Conservation (phyloP, 2,113 vertebrate species). For the Amia ocellicauda region DNA sequence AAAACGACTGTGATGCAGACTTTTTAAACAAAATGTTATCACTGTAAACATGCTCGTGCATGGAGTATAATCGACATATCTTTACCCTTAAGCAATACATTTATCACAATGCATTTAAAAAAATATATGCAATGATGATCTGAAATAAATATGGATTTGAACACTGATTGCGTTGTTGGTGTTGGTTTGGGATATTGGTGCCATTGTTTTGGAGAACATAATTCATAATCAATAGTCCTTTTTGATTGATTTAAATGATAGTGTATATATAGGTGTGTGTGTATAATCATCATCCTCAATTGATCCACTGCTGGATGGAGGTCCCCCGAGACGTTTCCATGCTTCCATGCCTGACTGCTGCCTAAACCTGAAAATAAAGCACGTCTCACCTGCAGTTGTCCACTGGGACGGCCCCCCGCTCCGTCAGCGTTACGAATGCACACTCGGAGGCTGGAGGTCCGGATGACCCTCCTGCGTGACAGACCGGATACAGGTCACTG, state of each 20-base stretch:
- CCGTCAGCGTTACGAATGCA: too few species aligned
- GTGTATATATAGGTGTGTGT: background rate
- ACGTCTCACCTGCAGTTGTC: too few species aligned
- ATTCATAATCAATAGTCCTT: background rate
- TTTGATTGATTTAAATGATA: too few species aligned
- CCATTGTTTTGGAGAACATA: background rate
- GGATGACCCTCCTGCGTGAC: too few species aligned
- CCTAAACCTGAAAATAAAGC: too few species aligned
- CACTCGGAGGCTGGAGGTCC: too few species aligned
- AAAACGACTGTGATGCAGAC: constrained; percentile 42
- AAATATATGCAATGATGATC: constrained; percentile 51
- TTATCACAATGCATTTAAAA: constrained; percentile 23
- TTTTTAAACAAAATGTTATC: constrained; percentile 28
- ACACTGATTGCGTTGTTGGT: background rate
- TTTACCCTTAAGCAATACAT: constrained; percentile 43
- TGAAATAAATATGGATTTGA: constrained; percentile 31
- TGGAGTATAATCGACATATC: constrained; percentile 19
- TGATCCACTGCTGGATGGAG: too few species aligned
- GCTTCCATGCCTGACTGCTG: too few species aligned
- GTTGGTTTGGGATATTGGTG: background rate
- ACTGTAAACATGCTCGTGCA: constrained; percentile 29
- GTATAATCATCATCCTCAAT: background rate
- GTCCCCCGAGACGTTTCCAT: too few species aligned
- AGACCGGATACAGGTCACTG: too few species aligned
- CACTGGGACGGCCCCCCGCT: too few species aligned